Evolutionary conservation across 1,140 invertebrate genomes (phyloP).

Genomic region (Rhynchophorus ferrugineus): DNA sequence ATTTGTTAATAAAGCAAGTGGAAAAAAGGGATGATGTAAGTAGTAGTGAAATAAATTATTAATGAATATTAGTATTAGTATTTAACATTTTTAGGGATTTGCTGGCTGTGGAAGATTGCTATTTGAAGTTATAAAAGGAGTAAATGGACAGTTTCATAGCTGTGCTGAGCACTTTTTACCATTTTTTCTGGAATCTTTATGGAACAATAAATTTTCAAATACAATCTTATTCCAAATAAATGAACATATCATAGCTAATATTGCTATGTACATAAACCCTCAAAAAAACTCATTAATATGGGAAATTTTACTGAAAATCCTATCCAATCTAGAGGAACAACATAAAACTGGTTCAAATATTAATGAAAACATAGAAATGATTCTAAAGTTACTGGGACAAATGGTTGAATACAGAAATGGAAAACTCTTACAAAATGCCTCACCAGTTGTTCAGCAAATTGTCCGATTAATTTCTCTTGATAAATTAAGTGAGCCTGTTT

Average conservation of each 20-base stretch:
- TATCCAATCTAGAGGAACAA: constrained; percentile 31
- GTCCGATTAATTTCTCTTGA: constrained; percentile 42
- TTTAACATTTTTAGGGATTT: constrained; percentile 23
- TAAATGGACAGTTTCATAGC: constrained; percentile 74
- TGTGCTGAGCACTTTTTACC: constrained; percentile 58
- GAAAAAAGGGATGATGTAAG: constrained; percentile 59
- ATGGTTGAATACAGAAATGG: constrained; percentile 56
- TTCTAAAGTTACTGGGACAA: constrained; percentile 52
- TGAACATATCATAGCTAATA: constrained; percentile 50
- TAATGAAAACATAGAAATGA: constrained; percentile 38
- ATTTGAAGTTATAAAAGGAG: constrained; percentile 78
- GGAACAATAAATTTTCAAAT: constrained; percentile 46
- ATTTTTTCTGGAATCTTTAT: constrained; percentile 53
- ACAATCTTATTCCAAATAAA: constrained; percentile 56
- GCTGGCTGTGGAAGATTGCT: constrained; percentile 71
- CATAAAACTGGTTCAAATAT: constrained; percentile 18
- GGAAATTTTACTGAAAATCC: constrained; percentile 39
- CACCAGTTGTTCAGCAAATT: constrained; percentile 43
- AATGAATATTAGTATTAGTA: constrained; percentile 12
- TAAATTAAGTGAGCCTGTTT: constrained; percentile 44
- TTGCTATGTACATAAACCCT: constrained; percentile 49
- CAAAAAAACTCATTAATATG: constrained; percentile 56
- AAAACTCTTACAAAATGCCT: constrained; percentile 51
- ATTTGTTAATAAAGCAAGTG: constrained; percentile 60
- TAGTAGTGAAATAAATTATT: constrained; percentile 19